Base-by-base conservation (phyloP, 2,888 invertebrate genomes). In the Exephanes ischioxanthus region DNA sequence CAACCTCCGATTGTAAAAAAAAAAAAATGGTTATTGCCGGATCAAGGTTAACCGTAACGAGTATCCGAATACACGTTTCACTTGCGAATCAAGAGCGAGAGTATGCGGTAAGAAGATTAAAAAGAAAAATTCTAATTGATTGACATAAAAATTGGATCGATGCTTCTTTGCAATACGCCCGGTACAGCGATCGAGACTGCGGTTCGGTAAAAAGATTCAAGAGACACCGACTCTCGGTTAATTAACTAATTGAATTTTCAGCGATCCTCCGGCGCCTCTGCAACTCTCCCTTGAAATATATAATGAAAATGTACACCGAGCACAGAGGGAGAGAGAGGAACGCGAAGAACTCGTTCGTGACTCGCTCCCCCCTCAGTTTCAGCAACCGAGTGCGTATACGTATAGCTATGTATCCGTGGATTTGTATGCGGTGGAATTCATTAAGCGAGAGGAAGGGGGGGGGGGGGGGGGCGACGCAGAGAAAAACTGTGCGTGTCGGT, bases 401-500 rank as follows among this genome's bases (percentile, higher is more conserved):
- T 72, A 58, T 68, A 73, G 68, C 67, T 61, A 58, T 22, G 16
- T 51, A 81, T 76, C 77, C 80, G 77, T 30, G 81, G 63, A 85
- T 82, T 85, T 78, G 78, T 30, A 33, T 78, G 85, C 63, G 72
- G 73, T 78, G 77, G 67, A 85, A 85, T 85, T 85, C 85, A 82
- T 78, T 78, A 85, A 76, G 76, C 70, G 79, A 61, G 77, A 48
- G 78, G 55, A 68, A 53, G 84, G 63, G 85, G 22, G 82, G 75
- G 48, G 67, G 66, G 45, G 55, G 26, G 45, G 66, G n/a, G n/a
- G n/a, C n/a, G n/a, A n/a, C 33, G 51, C 66, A 53, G 80, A 51
- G 82, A 80, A 85, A 85, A 85, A 82, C 78, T 82, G 82, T 82
- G 85, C 85, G 82, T 82, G 81, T 85, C 81, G 85, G 81, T 79